Percentiles rank a stretch among this genome's conserved stretches.
These are phyloP conservation scores for Proterorhinus semilunaris DNA, from an alignment of 2,113 vertebrate species.

Conservation along the genomic window DNA sequence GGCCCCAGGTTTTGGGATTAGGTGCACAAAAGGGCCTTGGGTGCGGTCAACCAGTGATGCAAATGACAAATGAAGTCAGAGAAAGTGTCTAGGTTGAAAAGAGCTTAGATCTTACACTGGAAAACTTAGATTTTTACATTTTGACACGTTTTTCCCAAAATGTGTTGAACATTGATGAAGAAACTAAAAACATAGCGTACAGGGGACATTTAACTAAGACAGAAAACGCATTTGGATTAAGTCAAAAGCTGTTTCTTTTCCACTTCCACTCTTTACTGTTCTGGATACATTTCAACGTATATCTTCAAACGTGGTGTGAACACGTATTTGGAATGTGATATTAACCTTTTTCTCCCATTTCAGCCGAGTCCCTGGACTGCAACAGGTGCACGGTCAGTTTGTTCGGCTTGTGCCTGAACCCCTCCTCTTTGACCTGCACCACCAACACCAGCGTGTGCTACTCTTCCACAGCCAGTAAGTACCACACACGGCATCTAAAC, in stretches of 20 bases:
- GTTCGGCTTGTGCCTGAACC: neutral
- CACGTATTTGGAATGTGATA: neutral
- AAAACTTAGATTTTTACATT: too few species aligned
- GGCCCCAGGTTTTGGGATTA: neutral
- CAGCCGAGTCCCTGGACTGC: slow-evolving; percentile 70
- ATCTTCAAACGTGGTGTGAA: neutral
- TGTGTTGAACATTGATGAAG: too few species aligned
- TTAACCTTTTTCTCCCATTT: slow-evolving; percentile 23
- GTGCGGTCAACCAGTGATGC: neutral
- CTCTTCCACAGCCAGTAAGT: slow-evolving; percentile 54
- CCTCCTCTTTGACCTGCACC: fast-evolving
- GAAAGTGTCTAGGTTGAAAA: neutral
- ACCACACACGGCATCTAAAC: too few species aligned
- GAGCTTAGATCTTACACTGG: neutral
- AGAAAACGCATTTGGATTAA: too few species aligned
- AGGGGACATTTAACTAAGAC: too few species aligned
- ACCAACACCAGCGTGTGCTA: slow-evolving; percentile 44
- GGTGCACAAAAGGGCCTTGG: neutral
- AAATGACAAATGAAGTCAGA: neutral
- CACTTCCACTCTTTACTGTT: too few species aligned
- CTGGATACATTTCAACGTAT: neutral
- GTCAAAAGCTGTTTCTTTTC: too few species aligned
- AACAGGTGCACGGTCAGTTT: slow-evolving; percentile 48
- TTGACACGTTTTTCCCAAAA: too few species aligned
- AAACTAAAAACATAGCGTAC: too few species aligned